Evolutionary conservation across 2,888 invertebrate genomes (phyloP).

Genomic region (Cybosia mesomella): DNA sequence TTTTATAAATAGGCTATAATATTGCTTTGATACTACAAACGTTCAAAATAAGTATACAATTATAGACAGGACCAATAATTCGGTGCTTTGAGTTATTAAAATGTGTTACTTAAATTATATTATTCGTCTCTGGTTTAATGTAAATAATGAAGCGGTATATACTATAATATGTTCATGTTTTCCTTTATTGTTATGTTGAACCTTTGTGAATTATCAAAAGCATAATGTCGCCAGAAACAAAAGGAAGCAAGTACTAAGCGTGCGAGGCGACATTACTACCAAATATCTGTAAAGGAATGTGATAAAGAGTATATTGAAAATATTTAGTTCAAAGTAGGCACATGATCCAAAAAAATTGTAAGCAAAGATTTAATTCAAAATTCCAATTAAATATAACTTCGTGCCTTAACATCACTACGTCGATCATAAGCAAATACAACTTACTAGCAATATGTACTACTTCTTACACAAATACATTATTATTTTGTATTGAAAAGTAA

Average conservation of each 20-base stretch:
- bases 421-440: background rate
- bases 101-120: background rate
- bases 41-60: conserved; percentile 36
- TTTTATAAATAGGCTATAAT: conserved; percentile 44
- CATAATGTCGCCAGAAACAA: conserved; percentile 64
- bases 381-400: conserved; percentile 10
- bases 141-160: background rate
- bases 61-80: background rate
- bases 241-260: conserved; percentile 62
- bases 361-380: conserved; percentile 13
- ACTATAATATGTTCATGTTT: background rate
- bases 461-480: conserved; percentile 21
- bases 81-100: background rate
- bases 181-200: conserved; percentile 25
- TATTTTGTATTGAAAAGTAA: conserved; percentile 15
- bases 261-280: conserved; percentile 35
- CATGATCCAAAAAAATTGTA: conserved; percentile 3
- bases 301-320: background rate
- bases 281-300: background rate
- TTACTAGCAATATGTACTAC: conserved; percentile 2
- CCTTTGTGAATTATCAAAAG: conserved; percentile 47
- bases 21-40: conserved; percentile 44
- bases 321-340: background rate
- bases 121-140: background rate
- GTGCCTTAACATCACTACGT: conserved; percentile 7